These are phyloP conservation scores for Apostichopus californicus DNA, from an alignment of 35 echinoderm and acorn worm genomes.

Conservation along the genomic window DNA sequence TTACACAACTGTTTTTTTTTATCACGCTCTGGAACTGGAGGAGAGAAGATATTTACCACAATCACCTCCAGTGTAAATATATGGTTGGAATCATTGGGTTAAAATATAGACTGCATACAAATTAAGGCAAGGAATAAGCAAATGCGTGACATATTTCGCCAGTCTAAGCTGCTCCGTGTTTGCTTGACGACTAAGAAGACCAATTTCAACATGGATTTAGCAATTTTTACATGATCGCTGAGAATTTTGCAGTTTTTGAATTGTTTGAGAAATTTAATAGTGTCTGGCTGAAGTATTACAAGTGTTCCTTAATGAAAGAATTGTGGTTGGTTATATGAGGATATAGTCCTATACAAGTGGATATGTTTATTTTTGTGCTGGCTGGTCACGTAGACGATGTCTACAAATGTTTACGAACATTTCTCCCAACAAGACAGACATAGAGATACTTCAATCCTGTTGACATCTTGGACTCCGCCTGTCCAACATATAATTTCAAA, in stretches of 20 bases:
- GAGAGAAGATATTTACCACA: too few species aligned
- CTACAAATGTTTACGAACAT: too few species aligned
- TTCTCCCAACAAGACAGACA: too few species aligned
- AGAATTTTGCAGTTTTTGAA: neutral
- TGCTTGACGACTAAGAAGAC: neutral
- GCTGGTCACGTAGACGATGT: too few species aligned
- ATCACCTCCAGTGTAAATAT: too few species aligned
- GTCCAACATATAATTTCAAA: too few species aligned
- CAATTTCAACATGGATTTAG: neutral
- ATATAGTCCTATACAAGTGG: conserved; percentile 5
- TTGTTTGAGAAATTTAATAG: neutral
- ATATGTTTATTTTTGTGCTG: neutral
- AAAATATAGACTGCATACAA: too few species aligned
- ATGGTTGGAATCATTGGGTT: too few species aligned
- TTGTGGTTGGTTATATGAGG: conserved; percentile 33
- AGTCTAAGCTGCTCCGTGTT: neutral
- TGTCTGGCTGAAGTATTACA: neutral
- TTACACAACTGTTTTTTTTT: too few species aligned
- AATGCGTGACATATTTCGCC: neutral
- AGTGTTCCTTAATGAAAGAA: conserved; percentile 1
- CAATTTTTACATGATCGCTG: neutral
- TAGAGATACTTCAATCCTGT: too few species aligned
- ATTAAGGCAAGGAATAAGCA: neutral
- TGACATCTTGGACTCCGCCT: too few species aligned
- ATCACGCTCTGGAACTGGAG: too few species aligned